A percentile compares a stretch with the other conserved stretches of the same genome.
phyloP scores from a whole-genome alignment of 2,113 vertebrate species.

The Typhlomys cinereus region DNA sequence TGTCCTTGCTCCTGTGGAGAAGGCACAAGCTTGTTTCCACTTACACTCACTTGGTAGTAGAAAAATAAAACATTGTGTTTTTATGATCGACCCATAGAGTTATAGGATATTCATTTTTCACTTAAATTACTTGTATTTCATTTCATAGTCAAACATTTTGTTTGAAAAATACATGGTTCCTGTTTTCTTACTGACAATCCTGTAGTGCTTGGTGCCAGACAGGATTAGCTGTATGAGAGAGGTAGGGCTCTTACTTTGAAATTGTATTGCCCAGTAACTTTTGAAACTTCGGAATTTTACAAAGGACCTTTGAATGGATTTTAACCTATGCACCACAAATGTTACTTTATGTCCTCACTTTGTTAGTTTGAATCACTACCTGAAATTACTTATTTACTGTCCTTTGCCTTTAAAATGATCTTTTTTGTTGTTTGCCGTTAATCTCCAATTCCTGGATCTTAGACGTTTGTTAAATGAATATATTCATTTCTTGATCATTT shows the following conservation, averaged over 20 bases:
- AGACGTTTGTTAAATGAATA: conserved; percentile 28
- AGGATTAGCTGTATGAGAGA: not conserved
- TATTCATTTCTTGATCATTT: not conserved
- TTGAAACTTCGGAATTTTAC: not conserved
- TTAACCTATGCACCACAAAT: not conserved
- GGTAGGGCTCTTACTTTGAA: not conserved
- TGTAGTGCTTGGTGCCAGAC: not conserved
- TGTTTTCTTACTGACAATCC: conserved; percentile 21
- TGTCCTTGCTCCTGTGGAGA: not conserved
- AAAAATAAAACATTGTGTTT: conserved; percentile 43
- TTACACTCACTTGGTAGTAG: conserved; percentile 21
- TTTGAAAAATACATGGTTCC: not conserved
- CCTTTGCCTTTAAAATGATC: conserved; percentile 18
- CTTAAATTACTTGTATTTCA: not conserved
- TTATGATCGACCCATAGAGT: not conserved
- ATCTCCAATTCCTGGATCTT: not conserved
- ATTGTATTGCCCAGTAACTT: conserved; percentile 8
- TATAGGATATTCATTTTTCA: not conserved
- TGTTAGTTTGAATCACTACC: not conserved
- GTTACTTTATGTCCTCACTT: not conserved
- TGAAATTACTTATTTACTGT: conserved; percentile 25
- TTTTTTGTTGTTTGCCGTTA: conserved; percentile 1
- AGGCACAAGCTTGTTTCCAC: conserved; percentile 35
- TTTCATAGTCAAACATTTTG: conserved; percentile 20
- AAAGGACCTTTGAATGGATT: conserved; percentile 44